Conservation (phyloP, 1,140 invertebrate species). For the Trichonephila clavipes region DNA sequence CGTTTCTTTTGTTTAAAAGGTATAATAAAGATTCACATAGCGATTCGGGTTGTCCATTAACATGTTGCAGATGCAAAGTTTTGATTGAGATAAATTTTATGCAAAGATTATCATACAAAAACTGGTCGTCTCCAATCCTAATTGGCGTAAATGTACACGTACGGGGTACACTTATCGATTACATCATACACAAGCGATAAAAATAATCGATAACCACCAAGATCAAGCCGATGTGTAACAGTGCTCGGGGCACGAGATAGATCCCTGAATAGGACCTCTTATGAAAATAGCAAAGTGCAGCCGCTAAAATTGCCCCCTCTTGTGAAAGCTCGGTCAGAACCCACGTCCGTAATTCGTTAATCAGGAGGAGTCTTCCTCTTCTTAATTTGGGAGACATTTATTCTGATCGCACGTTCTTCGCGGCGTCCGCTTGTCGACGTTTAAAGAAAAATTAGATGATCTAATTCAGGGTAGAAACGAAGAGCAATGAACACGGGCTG, state of each 20-base stretch:
- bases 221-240: neutral
- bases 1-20: no score
- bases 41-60: neutral
- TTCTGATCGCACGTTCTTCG: slow-evolving; percentile 29
- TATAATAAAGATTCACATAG: no score
- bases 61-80: neutral
- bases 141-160: slow-evolving; percentile 1
- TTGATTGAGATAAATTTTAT: slow-evolving; percentile 1
- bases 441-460: neutral
- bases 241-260: neutral
- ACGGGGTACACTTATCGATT: neutral
- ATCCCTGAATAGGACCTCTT: neutral
- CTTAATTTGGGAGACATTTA: slow-evolving; percentile 48
- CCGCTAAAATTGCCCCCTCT: slow-evolving; percentile 34
- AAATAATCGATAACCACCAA: slow-evolving; percentile 59
- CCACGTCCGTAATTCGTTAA: slow-evolving; percentile 63
- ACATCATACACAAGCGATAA: neutral
- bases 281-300: neutral
- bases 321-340: slow-evolving; percentile 59
- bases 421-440: slow-evolving; percentile 26
- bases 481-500: neutral
- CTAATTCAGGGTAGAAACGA: neutral
- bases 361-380: neutral
- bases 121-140: neutral
- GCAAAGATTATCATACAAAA: neutral